Percentiles rank a stretch among this genome's conserved stretches.
Evolutionary conservation across 2,888 invertebrate species (phyloP).

Genomic region (Drosophila borealis): DNA sequence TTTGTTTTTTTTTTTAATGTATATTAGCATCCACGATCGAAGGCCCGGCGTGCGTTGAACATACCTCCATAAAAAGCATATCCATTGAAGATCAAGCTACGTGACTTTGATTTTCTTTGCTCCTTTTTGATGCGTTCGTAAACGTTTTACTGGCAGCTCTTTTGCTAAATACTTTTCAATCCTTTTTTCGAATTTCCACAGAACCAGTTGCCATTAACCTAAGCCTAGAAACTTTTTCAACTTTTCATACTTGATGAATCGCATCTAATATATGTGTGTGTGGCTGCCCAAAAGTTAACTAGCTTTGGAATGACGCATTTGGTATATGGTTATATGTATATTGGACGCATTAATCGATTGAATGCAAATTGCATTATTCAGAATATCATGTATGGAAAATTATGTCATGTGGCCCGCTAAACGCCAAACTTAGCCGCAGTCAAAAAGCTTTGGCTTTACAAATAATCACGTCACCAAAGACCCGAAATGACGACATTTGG

Average conservation of each 20-base stretch:
- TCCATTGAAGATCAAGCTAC: slow-evolving; percentile 1
- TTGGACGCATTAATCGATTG: not conserved
- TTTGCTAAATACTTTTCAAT: no score
- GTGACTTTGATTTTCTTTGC: slow-evolving; percentile 2
- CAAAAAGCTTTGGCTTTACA: slow-evolving; percentile 21
- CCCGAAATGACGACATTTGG: slow-evolving; percentile 59
- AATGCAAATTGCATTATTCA: slow-evolving; percentile 21
- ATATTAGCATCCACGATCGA: slow-evolving; percentile 13
- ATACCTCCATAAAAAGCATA: slow-evolving; percentile 22
- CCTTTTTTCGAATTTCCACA: no score
- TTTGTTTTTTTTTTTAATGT: not conserved
- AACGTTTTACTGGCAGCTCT: slow-evolving; percentile 4
- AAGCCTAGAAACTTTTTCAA: no score
- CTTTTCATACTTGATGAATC: not conserved
- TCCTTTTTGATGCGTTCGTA: not conserved
- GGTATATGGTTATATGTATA: not conserved
- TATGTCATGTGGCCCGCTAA: slow-evolving; percentile 41
- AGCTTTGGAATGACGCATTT: not conserved
- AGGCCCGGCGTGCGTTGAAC: slow-evolving; percentile 21
- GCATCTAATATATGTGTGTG: not conserved
- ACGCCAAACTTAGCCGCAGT: slow-evolving; percentile 15
- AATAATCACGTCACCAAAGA: slow-evolving; percentile 54
- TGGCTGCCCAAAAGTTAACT: not conserved
- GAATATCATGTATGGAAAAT: slow-evolving; percentile 24
- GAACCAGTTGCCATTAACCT: no score